phyloP scores from a whole-genome alignment of 2,113 vertebrate genomes.

The Tyto alba region DNA sequence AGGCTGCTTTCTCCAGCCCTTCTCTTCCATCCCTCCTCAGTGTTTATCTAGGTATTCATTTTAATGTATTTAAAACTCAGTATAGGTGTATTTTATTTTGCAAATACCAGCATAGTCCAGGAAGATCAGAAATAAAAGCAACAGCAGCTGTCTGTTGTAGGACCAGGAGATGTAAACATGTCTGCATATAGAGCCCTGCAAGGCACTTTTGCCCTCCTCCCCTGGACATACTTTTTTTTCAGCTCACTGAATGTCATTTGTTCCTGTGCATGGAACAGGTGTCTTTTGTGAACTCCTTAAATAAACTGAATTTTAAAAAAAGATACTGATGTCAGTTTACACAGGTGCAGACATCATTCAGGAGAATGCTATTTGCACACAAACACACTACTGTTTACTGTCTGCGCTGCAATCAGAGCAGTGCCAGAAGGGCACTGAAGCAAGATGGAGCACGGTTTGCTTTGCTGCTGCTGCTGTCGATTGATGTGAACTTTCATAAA shows the following conservation, averaged over 20 bases:
- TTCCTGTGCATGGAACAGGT: conserved; percentile 55
- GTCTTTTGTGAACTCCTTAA: conserved; percentile 63
- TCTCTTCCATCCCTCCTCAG: no score
- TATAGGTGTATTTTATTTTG: neutral
- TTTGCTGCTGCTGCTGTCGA: conserved; percentile 36
- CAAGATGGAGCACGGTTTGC: conserved; percentile 39
- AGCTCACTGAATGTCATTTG: conserved; percentile 26
- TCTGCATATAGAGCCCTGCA: neutral
- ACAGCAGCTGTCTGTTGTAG: neutral
- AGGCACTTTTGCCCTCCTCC: neutral
- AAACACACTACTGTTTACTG: conserved; percentile 61
- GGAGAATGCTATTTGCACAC: conserved; percentile 67
- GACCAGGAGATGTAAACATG: neutral
- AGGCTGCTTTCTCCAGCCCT: neutral
- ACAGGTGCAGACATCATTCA: conserved; percentile 71
- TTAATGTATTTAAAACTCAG: neutral
- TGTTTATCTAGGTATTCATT: neutral
- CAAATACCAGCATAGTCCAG: neutral
- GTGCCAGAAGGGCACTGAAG: conserved; percentile 60
- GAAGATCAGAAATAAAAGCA: neutral
- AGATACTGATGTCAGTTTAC: conserved; percentile 65
- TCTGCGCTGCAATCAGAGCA: conserved; percentile 49
- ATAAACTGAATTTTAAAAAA: conserved; percentile 49
- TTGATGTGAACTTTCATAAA: conserved; percentile 41
- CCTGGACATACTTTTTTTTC: neutral